Percentiles rank a stretch among this genome's conserved stretches.
phyloP scores from a whole-genome alignment of 2,113 vertebrate species.

The Urocitellus parryii region DNA sequence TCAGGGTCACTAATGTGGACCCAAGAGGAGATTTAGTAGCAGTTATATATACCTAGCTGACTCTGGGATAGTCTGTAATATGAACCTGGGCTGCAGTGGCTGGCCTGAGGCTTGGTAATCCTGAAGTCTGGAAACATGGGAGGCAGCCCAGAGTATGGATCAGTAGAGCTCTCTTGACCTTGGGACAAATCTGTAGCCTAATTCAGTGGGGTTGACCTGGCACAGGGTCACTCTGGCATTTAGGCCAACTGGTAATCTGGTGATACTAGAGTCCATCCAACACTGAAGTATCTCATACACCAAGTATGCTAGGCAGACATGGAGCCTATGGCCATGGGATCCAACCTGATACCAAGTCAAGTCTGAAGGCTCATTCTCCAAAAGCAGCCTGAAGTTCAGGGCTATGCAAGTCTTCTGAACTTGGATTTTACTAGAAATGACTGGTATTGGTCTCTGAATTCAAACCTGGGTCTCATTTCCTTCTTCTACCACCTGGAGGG shows the following conservation, averaged over 20 bases:
- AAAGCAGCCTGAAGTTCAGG: background rate
- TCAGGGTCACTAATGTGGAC: background rate
- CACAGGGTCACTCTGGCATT: no score
- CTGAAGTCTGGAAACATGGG: background rate
- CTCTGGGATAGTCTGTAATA: background rate
- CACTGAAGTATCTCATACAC: background rate
- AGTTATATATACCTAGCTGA: background rate
- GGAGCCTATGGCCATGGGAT: background rate
- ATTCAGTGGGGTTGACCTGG: background rate
- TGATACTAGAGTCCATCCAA: background rate
- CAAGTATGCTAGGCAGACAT: background rate
- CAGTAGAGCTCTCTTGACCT: no score
- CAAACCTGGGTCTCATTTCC: rapidly evolving
- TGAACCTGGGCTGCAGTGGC: background rate
- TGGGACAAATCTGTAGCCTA: background rate
- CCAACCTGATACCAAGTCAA: background rate
- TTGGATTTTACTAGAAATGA: background rate
- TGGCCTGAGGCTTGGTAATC: background rate
- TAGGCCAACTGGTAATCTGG: no score
- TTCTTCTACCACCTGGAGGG: background rate
- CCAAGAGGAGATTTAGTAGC: no score
- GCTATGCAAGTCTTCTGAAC: rapidly evolving
- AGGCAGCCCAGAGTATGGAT: background rate
- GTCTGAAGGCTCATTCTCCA: background rate
- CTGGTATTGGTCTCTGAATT: background rate